Base-by-base conservation (phyloP, 2,797 vertebrate genomes). In the Nyctalus aviator region DNA sequence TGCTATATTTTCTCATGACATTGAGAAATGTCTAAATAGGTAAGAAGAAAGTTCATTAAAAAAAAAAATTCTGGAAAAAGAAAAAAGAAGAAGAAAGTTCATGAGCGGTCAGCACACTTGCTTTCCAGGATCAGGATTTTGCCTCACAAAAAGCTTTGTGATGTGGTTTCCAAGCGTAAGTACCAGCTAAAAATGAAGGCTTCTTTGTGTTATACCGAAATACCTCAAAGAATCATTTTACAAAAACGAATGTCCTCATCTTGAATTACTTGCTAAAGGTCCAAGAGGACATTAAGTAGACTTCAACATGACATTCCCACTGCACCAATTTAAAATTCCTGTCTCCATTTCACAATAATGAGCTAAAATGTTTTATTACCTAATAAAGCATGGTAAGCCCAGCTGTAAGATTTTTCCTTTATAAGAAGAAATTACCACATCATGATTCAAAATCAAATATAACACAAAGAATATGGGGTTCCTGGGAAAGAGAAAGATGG, bases 381-480 rank as follows among this genome's bases (percentile, higher is more conserved):
- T 55, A 77, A 88, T 30, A 78, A 82, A 78, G 32, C 48, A 44
- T 10, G 12, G 35, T 46, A 72, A 92, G 46, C 82, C 32, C 59
- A 78, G 20, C 3, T 48, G 5, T 73, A 62, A 46, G 66, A 64
- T 46, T 79, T 18, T 83, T 75, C 32, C 37, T 75, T 93, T 86
- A 21, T 84, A 87, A 78, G 59, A 75, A 90, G 53, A 84, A 77
- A 73, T 68, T 46, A 87, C 20, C 30, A 90, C 10, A 35, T 21
- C 35, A 84, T 82, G 73, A 90, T 44, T 84, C 68, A 82, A 94
- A 88, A 48, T 78, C 35, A 90, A 73, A 76, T 59, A 83, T 85
- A 75, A 83, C 64, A 81, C 30, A 88, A 68, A 81, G 12, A 57
- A 79, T 66, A 96, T 59, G 0, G 1, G 13, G 11, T 35, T 48